Evolutionary conservation across 2,888 invertebrate genomes (phyloP).

Genomic region (Agrochola lota): DNA sequence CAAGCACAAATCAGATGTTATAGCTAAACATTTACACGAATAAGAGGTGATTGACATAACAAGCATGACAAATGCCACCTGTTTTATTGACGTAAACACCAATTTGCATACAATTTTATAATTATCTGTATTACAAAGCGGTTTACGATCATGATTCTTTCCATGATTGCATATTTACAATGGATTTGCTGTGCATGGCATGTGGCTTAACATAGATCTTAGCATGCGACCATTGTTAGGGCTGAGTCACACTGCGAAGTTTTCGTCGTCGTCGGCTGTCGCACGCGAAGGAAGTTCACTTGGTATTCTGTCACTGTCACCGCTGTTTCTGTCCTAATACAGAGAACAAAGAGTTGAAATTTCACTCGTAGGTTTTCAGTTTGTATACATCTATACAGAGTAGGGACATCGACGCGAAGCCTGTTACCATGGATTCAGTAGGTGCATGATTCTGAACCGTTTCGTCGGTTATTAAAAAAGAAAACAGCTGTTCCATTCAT

Average conservation of each 20-base stretch:
- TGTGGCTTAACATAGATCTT: slow-evolving; percentile 38
- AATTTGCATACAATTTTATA: slow-evolving; percentile 49
- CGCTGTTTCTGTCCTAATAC: slow-evolving; percentile 28
- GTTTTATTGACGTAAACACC: slow-evolving; percentile 11
- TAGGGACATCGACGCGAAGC: no score
- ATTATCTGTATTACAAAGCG: slow-evolving; percentile 48
- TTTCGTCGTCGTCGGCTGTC: slow-evolving; percentile 13
- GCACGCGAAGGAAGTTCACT: slow-evolving; percentile 38
- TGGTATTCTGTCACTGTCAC: slow-evolving; percentile 43
- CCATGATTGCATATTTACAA: slow-evolving; percentile 58
- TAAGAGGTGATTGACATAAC: slow-evolving; percentile 53
- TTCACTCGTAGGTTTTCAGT: slow-evolving; percentile 26
- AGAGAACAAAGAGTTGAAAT: slow-evolving; percentile 41
- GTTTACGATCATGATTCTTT: slow-evolving; percentile 38
- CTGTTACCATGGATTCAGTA: no score
- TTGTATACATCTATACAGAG: not conserved
- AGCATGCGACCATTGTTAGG: slow-evolving; percentile 58
- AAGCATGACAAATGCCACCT: slow-evolving; percentile 26
- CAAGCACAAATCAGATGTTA: no score
- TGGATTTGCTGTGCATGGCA: slow-evolving; percentile 39
- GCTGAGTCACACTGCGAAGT: slow-evolving; percentile 45
- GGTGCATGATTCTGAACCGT: no score
- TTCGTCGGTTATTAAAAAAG: no score
- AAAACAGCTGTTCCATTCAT: no score
- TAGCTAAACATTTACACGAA: slow-evolving; percentile 2